phyloP scores from a whole-genome alignment of 2,113 vertebrate species.

The Psittacula cyanocephala region DNA sequence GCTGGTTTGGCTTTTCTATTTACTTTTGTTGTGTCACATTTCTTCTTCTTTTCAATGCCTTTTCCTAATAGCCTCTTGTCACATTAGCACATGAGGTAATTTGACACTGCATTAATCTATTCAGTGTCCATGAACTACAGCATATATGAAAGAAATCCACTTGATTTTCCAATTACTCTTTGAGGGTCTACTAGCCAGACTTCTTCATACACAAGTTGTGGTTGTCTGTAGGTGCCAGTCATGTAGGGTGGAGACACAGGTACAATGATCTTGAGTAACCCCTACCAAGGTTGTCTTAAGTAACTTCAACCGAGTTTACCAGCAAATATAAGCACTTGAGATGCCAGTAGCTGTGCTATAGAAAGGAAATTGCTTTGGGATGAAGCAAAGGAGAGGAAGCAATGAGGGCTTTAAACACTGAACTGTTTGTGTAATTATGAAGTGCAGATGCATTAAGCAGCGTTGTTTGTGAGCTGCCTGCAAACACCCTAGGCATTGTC shows the following conservation, averaged over 20 bases:
- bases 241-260: neutral
- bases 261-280: neutral
- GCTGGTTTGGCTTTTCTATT: neutral
- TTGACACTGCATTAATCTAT: neutral
- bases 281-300: neutral
- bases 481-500: too few species aligned
- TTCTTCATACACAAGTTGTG: rapidly evolving
- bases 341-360: neutral
- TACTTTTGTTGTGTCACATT: neutral
- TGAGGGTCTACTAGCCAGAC: neutral
- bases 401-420: neutral
- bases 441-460: rapidly evolving
- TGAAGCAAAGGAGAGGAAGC: neutral
- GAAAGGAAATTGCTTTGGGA: neutral
- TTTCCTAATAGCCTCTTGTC: neutral
- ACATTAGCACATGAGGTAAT: neutral
- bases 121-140: neutral
- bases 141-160: neutral
- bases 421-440: rapidly evolving
- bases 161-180: neutral
- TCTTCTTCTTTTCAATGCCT: neutral
- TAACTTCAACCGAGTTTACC: neutral
- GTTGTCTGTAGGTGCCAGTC: neutral
- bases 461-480: neutral
- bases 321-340: neutral